phyloP scores from a whole-genome alignment of 2,888 invertebrate species.

The Aphelenchoides bicaudatus region DNA sequence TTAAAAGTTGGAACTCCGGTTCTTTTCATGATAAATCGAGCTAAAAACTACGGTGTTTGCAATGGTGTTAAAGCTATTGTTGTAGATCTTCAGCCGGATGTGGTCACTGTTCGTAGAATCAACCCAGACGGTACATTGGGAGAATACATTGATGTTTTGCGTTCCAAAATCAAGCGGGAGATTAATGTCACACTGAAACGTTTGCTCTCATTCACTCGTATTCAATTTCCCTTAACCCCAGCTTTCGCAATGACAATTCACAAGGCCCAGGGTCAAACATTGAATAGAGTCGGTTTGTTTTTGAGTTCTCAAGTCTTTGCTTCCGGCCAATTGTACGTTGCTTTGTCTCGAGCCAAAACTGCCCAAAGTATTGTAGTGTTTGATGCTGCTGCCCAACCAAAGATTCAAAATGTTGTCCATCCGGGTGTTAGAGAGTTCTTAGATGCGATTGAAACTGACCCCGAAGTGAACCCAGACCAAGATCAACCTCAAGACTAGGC shows the following conservation, averaged over 20 bases:
- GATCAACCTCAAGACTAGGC: too few species aligned
- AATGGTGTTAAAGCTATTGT: slow-evolving; percentile 35
- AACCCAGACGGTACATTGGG: slow-evolving; percentile 20
- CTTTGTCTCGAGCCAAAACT: slow-evolving; percentile 27
- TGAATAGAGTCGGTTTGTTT: slow-evolving; percentile 32
- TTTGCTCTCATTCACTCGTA: slow-evolving; percentile 26
- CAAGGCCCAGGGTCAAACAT: slow-evolving; percentile 41
- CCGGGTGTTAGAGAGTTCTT: too few species aligned
- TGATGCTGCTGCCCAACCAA: neutral
- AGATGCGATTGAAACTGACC: too few species aligned
- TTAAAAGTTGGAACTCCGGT: slow-evolving; percentile 22
- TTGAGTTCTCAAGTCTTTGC: slow-evolving; percentile 23
- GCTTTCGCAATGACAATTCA: slow-evolving; percentile 38
- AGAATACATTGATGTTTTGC: slow-evolving; percentile 26
- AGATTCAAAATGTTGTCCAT: too few species aligned
- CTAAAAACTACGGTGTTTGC: slow-evolving; percentile 31
- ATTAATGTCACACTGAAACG: slow-evolving; percentile 51
- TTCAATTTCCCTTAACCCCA: neutral
- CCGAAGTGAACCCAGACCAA: too few species aligned
- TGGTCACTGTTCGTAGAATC: slow-evolving; percentile 17
- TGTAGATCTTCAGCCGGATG: slow-evolving; percentile 19
- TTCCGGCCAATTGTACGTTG: slow-evolving; percentile 43
- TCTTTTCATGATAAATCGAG: slow-evolving; percentile 35
- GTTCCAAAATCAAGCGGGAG: slow-evolving; percentile 50
- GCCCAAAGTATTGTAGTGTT: neutral